Base-by-base conservation (phyloP, 1,140 invertebrate genomes). In the Camponotus pennsylvanicus region DNA sequence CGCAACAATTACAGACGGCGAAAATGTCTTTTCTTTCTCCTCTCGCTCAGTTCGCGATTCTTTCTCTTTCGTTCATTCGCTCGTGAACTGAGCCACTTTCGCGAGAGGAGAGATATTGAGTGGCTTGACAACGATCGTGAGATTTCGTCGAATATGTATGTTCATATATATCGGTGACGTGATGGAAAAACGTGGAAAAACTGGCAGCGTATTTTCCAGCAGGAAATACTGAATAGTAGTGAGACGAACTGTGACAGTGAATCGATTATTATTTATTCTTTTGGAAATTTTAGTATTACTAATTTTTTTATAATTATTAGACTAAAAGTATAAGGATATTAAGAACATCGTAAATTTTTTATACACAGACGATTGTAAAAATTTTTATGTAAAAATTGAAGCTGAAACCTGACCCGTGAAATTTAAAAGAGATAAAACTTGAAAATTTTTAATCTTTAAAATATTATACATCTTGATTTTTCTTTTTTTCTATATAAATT, bases 1-100 rank as follows among this genome's bases (percentile, higher is more conserved):
- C 42, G 78, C 57, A 55, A 77, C 82, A 84, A 87, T 88, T 76
- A 71, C 59, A 52, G 69, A 45, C 42, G 40, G 37, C 37, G 57
- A 69, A 86, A 76, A 77, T 6, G 3, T 49, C 32, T 84, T 49
- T 87, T 80, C 61, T 69, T 61, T 37, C 9, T 40, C 27, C 37
- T 40, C 57, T 15, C 42, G 67, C 49, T 8, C 52, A 59, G n/a
- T 85, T 49, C 55, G 66, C 18, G 59, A 57, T 55, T 61, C 66
- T 18, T 63, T 63, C 67, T 79, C 55, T 69, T 40, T 86, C 55
- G 71, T 85, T 64, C 32, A 57, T 52, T 57, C 45, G 34, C 2
- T 15, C 40, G 7, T 61, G 21, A 66, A 15, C 11, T 40, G 40
- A 71, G 77, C 61, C 61, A 75, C 63, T 87, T 84, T 87, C 70